Evolutionary conservation across 2,888 invertebrate genomes (phyloP).

Genomic region (Augiades crinisus): DNA sequence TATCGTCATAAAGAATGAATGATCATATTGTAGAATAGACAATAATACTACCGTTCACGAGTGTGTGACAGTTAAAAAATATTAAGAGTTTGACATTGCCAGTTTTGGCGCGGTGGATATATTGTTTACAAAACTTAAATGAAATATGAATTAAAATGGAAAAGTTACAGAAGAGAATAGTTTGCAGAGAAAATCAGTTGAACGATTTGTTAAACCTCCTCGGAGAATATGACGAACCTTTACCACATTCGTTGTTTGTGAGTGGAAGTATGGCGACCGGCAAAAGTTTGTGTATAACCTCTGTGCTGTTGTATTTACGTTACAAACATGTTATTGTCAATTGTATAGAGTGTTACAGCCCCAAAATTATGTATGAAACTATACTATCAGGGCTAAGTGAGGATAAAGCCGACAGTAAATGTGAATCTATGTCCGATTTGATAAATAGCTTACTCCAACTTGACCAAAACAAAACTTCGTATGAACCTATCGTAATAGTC

Average conservation of each 20-base stretch:
- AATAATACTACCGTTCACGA: too few species aligned
- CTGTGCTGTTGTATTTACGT: constrained; percentile 79
- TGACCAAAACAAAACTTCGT: constrained; percentile 42
- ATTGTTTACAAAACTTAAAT: constrained; percentile 9
- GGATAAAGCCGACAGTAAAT: constrained; percentile 72
- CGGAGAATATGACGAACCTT: constrained; percentile 81
- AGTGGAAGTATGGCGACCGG: constrained; percentile 93
- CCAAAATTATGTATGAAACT: constrained; percentile 88
- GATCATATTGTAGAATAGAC: too few species aligned
- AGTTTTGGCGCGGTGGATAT: neutral
- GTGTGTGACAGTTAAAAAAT: neutral
- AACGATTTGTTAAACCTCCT: constrained; percentile 72
- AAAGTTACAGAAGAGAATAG: constrained; percentile 64
- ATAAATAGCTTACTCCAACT: constrained; percentile 69
- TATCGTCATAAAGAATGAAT: too few species aligned
- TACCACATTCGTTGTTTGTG: constrained; percentile 87
- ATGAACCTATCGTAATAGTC: constrained; percentile 83
- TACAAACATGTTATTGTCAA: constrained; percentile 85
- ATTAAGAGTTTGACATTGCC: neutral
- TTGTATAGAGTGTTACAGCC: constrained; percentile 91
- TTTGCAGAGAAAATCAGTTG: constrained; percentile 75
- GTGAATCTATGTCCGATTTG: constrained; percentile 87
- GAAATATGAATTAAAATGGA: constrained; percentile 65
- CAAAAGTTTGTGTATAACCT: constrained; percentile 86
- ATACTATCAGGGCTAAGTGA: constrained; percentile 82